Base-by-base conservation (phyloP, 2,888 invertebrate species). In the Argyra leucocephala region DNA sequence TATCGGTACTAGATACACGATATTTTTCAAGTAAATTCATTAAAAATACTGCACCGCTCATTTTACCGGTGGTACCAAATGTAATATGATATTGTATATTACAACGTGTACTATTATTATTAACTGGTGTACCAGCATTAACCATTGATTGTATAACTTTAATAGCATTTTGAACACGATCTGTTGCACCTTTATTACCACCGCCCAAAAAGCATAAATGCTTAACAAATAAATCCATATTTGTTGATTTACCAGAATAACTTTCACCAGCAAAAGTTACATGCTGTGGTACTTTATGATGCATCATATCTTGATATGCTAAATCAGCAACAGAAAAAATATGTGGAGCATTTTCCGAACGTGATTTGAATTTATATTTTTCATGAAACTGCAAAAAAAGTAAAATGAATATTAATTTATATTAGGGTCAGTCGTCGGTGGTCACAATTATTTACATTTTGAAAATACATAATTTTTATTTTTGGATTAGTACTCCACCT, bases 231-330 rank as follows among this genome's bases (percentile, higher is more conserved):
- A 92, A 86, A 57, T 88, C 81, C 77, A 90, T 89, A 75, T 89
- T 93, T 37, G 90, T 89, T 0, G 94, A 91, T 82, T 96, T 96
- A 1, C 96, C 96, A 0, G 95, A 90, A 74, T 90, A 90, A 70
- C 90, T 91, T 82, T 96, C 96, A 1, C 96, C 96, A 59, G 91
- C 88, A 70, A 96, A 85, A 6, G 96, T 83, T 67, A 96, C 88
- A 76, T 92, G 89, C 78, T 96, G 93, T 2, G 89, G 87, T 71
- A 88, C 87, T 71, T 89, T 87, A 76, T 95, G 91, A 76, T 96
- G 96, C 70, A 94, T 80, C 80, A 93, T 91, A 74, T 93, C 90
- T 81, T 95, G 94, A 76, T 90, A 94, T 48, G 93, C 92, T 68
- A 90, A 87, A 75, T 95, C 94, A 12, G 93, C 94, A 23, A 94